Evolutionary conservation across 35 echinoderm and acorn worm genomes (phyloP).

Genomic region (Chiridota heheva): DNA sequence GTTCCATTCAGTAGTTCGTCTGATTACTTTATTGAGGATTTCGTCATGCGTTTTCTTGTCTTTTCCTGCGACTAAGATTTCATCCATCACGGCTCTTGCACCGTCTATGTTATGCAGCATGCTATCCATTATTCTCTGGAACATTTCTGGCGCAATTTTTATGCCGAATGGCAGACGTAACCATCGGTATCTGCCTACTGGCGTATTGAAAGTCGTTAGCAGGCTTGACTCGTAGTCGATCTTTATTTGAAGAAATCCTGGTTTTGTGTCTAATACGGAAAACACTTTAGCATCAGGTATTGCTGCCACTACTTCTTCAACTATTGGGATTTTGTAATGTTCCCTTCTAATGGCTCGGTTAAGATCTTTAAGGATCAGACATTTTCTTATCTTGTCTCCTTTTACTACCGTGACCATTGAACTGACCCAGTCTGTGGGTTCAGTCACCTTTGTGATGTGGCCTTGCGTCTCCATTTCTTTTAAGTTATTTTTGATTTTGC

Average conservation of each 20-base stretch:
- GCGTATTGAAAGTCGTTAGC: constrained; percentile 77
- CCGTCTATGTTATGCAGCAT: constrained; percentile 60
- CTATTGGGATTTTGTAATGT: constrained; percentile 45
- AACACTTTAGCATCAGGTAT: constrained; percentile 52
- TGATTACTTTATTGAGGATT: constrained; percentile 55
- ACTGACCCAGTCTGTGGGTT: constrained; percentile 38
- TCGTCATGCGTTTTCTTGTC: constrained; percentile 34
- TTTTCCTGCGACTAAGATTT: constrained; percentile 58
- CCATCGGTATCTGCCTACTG: constrained; percentile 68
- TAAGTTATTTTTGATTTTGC: constrained; percentile 39
- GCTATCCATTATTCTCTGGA: constrained; percentile 65
- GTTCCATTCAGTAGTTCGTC: constrained; percentile 68
- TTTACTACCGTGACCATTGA: constrained; percentile 44
- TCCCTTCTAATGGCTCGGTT: constrained; percentile 47
- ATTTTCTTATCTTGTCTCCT: constrained; percentile 38
- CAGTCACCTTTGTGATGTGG: constrained; percentile 58
- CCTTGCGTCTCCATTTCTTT: constrained; percentile 53
- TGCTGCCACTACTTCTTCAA: constrained; percentile 42
- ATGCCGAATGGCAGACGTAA: constrained; percentile 81
- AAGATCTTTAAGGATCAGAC: constrained; percentile 44
- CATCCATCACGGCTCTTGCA: constrained; percentile 65
- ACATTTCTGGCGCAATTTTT: constrained; percentile 73
- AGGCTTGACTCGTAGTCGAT: constrained; percentile 76
- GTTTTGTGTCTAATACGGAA: constrained; percentile 48
- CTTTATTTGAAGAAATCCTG: constrained; percentile 63